Evolutionary conservation across 2,113 vertebrate genomes (phyloP).

Genomic region (Cranoglanis bouderius): DNA sequence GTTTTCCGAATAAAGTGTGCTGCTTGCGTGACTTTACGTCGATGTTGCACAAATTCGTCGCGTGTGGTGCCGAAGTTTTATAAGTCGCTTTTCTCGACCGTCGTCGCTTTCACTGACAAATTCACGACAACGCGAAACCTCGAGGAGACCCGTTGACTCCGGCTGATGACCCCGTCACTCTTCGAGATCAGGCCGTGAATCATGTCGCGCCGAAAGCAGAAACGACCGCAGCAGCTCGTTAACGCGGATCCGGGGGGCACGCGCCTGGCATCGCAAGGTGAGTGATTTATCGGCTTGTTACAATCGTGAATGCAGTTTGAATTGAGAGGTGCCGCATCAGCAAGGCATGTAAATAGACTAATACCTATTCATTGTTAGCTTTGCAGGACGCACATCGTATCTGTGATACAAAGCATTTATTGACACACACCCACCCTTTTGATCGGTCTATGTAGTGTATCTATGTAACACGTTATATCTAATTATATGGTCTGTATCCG

Average conservation of each 20-base stretch:
- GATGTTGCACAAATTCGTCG: background rate
- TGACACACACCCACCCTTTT: background rate
- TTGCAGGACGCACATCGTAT: background rate
- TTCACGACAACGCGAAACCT: background rate
- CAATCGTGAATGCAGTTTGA: background rate
- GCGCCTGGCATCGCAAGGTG: conserved; percentile 71
- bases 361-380: background rate
- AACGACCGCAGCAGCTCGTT: conserved; percentile 80
- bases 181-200: conserved; percentile 69
- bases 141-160: conserved; percentile 33
- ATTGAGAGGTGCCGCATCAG: background rate
- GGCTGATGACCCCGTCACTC: conserved; percentile 68
- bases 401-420: background rate
- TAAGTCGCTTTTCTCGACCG: background rate
- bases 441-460: background rate
- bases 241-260: conserved; percentile 76
- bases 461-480: background rate
- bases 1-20: background rate
- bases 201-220: conserved; percentile 84
- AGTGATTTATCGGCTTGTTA: conserved; percentile 59
- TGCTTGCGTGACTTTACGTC: background rate
- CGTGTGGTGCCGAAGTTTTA: background rate
- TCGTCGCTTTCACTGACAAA: background rate
- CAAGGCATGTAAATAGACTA: background rate
- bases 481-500: background rate